Conservation (phyloP, 2,888 invertebrate species). For the Eilema depressum region DNA sequence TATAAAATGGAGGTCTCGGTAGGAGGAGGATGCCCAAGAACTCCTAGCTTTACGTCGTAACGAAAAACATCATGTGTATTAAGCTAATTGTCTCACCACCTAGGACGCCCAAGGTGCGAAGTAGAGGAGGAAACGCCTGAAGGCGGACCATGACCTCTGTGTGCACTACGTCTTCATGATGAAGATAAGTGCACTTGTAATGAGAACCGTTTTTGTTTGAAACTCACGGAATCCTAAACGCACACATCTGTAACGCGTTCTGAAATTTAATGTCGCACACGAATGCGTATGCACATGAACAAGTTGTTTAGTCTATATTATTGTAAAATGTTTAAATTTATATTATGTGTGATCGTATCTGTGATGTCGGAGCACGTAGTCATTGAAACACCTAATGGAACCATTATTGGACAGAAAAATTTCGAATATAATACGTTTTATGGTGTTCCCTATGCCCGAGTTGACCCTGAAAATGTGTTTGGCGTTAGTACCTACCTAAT, state of each 20-base stretch:
- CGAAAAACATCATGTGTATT: no score
- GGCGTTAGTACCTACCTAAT: slow-evolving; percentile 60
- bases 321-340: slow-evolving; percentile 13
- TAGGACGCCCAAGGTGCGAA: no score
- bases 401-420: slow-evolving; percentile 56
- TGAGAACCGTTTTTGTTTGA: not conserved
- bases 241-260: not conserved
- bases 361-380: not conserved
- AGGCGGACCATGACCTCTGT: no score
- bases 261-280: not conserved
- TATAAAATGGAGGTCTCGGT: no score
- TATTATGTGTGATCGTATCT: slow-evolving; percentile 14
- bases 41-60: no score
- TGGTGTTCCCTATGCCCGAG: slow-evolving; percentile 71
- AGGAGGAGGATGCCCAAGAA: no score
- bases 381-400: slow-evolving; percentile 58
- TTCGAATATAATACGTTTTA: slow-evolving; percentile 65
- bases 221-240: not conserved
- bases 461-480: slow-evolving; percentile 66
- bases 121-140: no score
- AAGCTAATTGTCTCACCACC: no score
- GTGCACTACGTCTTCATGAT: no score
- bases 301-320: not conserved
- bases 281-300: not conserved
- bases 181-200: not conserved